These are phyloP conservation scores for Candidula unifasciata DNA, from an alignment of 2,888 invertebrate species.

Conservation along the genomic window DNA sequence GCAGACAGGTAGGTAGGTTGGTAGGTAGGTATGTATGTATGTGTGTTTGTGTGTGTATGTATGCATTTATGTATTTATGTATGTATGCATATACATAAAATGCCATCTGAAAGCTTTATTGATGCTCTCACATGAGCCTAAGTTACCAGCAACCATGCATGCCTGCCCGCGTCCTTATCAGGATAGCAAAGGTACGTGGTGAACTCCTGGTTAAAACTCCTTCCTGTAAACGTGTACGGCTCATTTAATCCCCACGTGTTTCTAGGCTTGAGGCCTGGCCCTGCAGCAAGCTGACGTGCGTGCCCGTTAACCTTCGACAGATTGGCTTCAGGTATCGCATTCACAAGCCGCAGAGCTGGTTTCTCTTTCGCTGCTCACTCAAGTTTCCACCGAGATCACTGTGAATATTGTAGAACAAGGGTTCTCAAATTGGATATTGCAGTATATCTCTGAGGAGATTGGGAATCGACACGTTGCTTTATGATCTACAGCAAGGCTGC, in stretches of 20 bases:
- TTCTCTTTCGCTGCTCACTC: background rate
- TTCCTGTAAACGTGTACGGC: background rate
- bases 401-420: background rate
- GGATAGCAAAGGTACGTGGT: background rate
- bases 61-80: too few relatives aligned
- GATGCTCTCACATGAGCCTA: too few relatives aligned
- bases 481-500: too few relatives aligned
- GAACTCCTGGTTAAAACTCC: background rate
- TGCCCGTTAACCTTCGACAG: slow-evolving; percentile 7
- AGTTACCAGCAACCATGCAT: background rate
- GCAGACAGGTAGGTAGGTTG: too few relatives aligned
- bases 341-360: background rate
- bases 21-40: too few relatives aligned
- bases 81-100: too few relatives aligned
- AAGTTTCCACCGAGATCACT: background rate
- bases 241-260: slow-evolving; percentile 23
- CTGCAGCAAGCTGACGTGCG: background rate
- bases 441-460: too few relatives aligned
- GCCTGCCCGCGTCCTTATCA: background rate
- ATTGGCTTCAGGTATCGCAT: background rate
- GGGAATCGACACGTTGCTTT: too few relatives aligned
- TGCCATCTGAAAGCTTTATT: too few relatives aligned
- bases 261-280: background rate
- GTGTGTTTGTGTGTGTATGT: too few relatives aligned
- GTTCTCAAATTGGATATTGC: background rate